Conservation (phyloP, 2,113 vertebrate genomes). For the Mus pahari region DNA sequence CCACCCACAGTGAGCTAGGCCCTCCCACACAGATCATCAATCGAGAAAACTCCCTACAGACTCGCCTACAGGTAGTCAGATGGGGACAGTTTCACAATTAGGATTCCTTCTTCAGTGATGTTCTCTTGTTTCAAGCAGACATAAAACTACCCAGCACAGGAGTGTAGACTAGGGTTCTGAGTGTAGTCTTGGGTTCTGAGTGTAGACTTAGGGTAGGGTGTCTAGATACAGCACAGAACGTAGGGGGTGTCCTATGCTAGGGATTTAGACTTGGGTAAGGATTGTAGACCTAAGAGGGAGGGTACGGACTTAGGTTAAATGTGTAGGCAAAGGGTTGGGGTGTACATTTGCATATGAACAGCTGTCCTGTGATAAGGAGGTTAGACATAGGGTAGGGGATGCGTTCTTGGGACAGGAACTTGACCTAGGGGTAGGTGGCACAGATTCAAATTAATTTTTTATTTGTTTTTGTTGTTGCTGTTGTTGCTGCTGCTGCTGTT, state of each 20-base stretch:
- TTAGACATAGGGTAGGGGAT: neutral
- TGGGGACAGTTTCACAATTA: neutral
- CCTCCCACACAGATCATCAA: neutral
- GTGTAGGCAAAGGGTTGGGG: neutral
- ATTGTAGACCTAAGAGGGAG: neutral
- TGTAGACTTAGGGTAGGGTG: neutral
- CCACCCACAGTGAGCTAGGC: neutral
- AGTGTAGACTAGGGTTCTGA: neutral
- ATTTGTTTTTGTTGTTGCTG: no score
- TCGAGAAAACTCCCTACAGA: neutral
- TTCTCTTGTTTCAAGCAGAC: neutral
- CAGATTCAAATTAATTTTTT: neutral
- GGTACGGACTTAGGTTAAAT: neutral
- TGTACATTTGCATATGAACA: neutral
- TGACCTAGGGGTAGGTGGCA: neutral
- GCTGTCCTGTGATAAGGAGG: neutral
- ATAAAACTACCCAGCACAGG: neutral
- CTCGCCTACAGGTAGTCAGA: neutral
- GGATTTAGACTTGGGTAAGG: neutral
- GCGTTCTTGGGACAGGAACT: neutral
- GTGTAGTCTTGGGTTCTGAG: no score
- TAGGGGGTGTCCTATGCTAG: neutral
- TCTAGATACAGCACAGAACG: neutral
- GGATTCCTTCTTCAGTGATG: neutral
- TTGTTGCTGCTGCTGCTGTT: neutral